A percentile compares a stretch with the other conserved stretches of the same genome.
These are phyloP conservation scores for Drosophila kurseongensis DNA, from an alignment of 1,140 invertebrate species.

Conservation along the genomic window DNA sequence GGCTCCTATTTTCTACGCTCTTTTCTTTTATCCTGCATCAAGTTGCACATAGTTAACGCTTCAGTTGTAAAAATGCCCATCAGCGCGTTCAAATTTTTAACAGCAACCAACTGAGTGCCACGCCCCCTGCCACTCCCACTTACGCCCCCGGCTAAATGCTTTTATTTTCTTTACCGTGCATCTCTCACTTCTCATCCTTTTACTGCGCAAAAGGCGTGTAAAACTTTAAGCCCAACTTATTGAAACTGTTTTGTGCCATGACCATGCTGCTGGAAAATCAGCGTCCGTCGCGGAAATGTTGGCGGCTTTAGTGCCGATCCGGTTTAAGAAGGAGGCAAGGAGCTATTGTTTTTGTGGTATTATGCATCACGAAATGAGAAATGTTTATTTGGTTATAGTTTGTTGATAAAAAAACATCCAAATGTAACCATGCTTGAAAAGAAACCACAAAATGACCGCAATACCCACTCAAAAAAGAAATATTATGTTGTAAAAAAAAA, in stretches of 20 bases:
- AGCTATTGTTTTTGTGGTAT: constrained; percentile 4
- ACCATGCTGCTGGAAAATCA: constrained; percentile 72
- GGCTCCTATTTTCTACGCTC: constrained; percentile 7
- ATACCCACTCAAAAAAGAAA: too few relatives aligned
- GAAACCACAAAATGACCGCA: too few relatives aligned
- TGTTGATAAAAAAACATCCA: too few relatives aligned
- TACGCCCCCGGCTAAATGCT: constrained; percentile 47
- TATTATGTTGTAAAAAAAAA: too few relatives aligned
- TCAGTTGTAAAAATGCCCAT: constrained; percentile 81
- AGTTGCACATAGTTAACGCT: constrained; percentile 80
- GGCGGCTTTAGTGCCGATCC: constrained; percentile 37
- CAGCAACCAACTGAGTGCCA: constrained; percentile 46
- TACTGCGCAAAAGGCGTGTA: constrained; percentile 66
- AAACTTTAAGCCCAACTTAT: constrained; percentile 78
- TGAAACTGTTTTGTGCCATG: constrained; percentile 80
- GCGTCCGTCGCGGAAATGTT: constrained; percentile 71
- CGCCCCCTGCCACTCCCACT: constrained; percentile 19
- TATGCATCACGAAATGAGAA: too few relatives aligned
- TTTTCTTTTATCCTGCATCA: constrained; percentile 24
- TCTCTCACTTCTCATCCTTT: constrained; percentile 29
- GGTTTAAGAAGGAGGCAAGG: constrained; percentile 8
- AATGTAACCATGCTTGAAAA: too few relatives aligned
- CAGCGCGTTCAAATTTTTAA: constrained; percentile 77
- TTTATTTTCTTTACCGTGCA: constrained; percentile 61
- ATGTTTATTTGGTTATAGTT: too few relatives aligned